Percentiles rank a stretch among this genome's conserved stretches.
Conservation (phyloP, 2,888 invertebrate genomes). For the Diabrotica balteata region DNA sequence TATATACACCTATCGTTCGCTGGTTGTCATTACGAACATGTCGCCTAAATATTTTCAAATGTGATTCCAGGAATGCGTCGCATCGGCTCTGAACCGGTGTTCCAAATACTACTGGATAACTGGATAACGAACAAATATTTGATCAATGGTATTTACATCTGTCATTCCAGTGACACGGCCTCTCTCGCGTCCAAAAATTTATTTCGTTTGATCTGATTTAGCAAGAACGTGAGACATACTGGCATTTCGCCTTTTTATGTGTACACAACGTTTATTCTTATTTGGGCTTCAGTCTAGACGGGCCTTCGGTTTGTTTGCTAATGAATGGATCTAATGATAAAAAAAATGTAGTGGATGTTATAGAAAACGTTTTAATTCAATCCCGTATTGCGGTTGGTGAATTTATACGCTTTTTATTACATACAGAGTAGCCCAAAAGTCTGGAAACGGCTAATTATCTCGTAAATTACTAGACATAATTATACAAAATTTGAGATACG, state of each 20-base stretch:
- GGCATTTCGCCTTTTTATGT: neutral
- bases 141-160: constrained; percentile 27
- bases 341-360: too few relatives aligned
- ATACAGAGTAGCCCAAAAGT: too few relatives aligned
- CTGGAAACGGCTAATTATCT: too few relatives aligned
- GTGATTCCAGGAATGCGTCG: neutral
- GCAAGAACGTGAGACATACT: neutral
- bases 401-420: too few relatives aligned
- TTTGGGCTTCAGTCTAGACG: neutral
- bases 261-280: neutral
- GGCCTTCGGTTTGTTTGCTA: neutral
- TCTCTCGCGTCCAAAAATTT: constrained; percentile 11
- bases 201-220: constrained; percentile 1
- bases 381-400: too few relatives aligned
- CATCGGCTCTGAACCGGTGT: constrained; percentile 11
- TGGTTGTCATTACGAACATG: too few relatives aligned
- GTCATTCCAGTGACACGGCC: constrained; percentile 14
- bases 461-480: too few relatives aligned
- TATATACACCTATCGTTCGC: too few relatives aligned
- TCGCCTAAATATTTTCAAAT: neutral
- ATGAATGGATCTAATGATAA: too few relatives aligned
- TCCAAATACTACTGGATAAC: constrained; percentile 8
- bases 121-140: constrained; percentile 33
- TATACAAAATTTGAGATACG: too few relatives aligned
- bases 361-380: too few relatives aligned